These are phyloP conservation scores for Illadopsis cleaveri DNA, from an alignment of 2,113 vertebrate genomes.

Conservation along the genomic window DNA sequence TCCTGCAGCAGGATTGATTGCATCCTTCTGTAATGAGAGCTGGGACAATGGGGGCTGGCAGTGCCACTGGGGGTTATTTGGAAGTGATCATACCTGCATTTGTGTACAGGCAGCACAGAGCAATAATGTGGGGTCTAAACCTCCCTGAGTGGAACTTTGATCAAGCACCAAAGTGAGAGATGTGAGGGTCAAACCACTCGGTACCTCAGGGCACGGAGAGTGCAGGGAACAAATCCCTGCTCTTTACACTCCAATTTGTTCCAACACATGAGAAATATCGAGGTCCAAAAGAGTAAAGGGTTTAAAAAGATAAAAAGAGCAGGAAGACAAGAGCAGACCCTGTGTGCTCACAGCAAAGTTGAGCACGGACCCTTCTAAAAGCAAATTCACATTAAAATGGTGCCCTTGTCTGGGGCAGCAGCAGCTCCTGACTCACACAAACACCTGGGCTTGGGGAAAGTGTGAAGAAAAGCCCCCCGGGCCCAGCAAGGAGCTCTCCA, in stretches of 20 bases:
- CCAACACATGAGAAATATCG: neutral
- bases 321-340: neutral
- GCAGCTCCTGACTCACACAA: neutral
- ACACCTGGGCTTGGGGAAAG: fast-evolving
- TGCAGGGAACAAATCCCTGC: neutral
- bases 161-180: neutral
- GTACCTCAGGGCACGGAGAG: neutral
- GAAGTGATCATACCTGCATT: conserved; percentile 7
- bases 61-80: neutral
- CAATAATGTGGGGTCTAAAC: neutral
- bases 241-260: neutral
- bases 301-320: neutral
- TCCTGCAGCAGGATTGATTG: conserved; percentile 22
- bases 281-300: neutral
- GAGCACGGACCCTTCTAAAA: neutral
- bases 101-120: neutral
- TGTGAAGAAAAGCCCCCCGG: neutral
- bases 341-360: neutral
- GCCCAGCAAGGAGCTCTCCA: neutral
- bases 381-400: neutral
- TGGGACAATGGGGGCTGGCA: neutral
- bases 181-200: neutral
- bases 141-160: neutral
- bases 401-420: neutral
- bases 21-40: conserved; percentile 27